A percentile compares a stretch with the other conserved stretches of the same genome.
Evolutionary conservation across 2,888 invertebrate species (phyloP).

Genomic region (Griposia aprilina): DNA sequence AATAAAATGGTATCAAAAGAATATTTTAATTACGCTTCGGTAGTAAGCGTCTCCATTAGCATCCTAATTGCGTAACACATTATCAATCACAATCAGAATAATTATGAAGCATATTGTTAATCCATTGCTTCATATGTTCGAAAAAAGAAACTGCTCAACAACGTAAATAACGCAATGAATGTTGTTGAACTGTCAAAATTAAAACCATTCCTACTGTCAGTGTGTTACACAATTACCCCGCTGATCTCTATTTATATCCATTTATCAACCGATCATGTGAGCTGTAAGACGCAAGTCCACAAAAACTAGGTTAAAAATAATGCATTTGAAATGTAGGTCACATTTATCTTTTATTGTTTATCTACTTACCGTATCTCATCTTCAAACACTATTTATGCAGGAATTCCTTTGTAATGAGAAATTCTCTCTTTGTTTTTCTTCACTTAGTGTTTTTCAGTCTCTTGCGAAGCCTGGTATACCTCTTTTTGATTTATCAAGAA

Average conservation of each 20-base stretch:
- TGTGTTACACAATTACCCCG: too few species aligned
- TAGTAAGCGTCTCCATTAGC: too few species aligned
- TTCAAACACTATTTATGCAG: conserved; percentile 14
- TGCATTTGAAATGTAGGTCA: conserved; percentile 42
- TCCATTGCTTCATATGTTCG: too few species aligned
- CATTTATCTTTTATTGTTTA: conserved; percentile 52
- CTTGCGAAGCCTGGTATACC: not conserved
- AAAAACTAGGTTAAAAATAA: conserved; percentile 40
- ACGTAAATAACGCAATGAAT: too few species aligned
- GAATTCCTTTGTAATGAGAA: conserved; percentile 35
- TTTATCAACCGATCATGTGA: conserved; percentile 13
- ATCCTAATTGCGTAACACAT: too few species aligned
- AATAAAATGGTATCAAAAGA: not conserved
- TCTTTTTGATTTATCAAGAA: not conserved
- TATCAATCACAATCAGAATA: too few species aligned
- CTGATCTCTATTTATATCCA: not conserved
- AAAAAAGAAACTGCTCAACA: too few species aligned
- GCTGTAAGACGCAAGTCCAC: conserved; percentile 15
- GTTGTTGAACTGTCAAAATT: too few species aligned
- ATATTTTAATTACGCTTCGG: not conserved
- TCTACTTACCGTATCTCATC: conserved; percentile 49
- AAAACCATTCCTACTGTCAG: too few species aligned
- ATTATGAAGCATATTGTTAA: too few species aligned
- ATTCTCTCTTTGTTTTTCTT: conserved; percentile 22
- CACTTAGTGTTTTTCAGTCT: not conserved